These are phyloP conservation scores for Venustaconcha ellipsiformis DNA, from an alignment of 1,140 invertebrate genomes.

Conservation along the genomic window DNA sequence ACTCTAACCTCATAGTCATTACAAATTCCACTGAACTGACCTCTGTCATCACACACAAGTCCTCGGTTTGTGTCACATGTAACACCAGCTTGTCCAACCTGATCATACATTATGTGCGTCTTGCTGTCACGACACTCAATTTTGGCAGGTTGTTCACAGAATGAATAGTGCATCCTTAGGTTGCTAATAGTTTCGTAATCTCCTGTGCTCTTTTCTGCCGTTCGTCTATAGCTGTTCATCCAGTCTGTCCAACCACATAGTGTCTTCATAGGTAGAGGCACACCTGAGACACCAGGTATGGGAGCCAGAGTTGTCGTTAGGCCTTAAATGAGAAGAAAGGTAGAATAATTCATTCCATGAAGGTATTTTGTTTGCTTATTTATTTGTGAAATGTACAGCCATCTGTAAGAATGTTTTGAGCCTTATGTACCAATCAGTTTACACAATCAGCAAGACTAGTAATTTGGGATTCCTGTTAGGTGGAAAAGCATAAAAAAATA, in stretches of 20 bases:
- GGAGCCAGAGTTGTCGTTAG: conserved; percentile 1
- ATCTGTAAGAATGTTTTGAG: no score
- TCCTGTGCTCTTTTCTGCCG: conserved; percentile 23
- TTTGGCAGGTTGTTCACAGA: conserved; percentile 21
- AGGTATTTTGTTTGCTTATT: no score
- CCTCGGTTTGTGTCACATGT: conserved; percentile 51
- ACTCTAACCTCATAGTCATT: conserved; percentile 53
- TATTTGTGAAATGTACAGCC: no score
- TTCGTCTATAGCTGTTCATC: conserved; percentile 43
- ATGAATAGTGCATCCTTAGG: conserved; percentile 27
- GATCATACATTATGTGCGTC: conserved; percentile 32
- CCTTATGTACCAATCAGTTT: no score
- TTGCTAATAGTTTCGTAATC: conserved; percentile 49
- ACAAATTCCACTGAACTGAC: conserved; percentile 39
- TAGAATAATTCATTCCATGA: no score
- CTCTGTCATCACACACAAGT: conserved; percentile 46
- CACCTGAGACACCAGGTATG: conserved; percentile 22
- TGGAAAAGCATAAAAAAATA: no score
- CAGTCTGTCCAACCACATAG: conserved; percentile 48
- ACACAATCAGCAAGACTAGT: no score
- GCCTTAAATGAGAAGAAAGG: no score
- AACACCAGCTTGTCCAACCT: conserved; percentile 41
- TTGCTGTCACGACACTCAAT: conserved; percentile 28
- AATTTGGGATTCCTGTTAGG: no score
- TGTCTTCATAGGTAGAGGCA: conserved; percentile 29